Base-by-base conservation (phyloP, 2,113 vertebrate species). In the Hydrolagus affinis region DNA sequence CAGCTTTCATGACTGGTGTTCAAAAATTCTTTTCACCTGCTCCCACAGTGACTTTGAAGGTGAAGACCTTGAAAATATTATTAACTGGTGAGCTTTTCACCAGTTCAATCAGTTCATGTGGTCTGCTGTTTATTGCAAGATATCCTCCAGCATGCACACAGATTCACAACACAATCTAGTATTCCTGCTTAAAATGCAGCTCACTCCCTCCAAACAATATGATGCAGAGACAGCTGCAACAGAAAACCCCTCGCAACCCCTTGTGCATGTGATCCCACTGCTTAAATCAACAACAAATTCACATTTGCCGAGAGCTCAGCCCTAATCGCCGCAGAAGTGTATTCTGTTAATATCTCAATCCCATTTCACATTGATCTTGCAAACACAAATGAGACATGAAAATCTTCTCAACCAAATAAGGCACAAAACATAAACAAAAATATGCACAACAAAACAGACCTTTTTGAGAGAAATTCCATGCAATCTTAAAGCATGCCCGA, bases 311-410 rank as follows among this genome's bases (percentile, higher is more conserved):
- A 28, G 12, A 28, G 12, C 62, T 83, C 15, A 30, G 25, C 17
- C 11, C 17, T 17, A 66, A 25, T 8, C 57, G 17, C n/a, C 88
- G 23, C 85, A 86, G 85, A 86, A 87, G 2, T 86, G 60, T 4
- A 1, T 85, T 87, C 87, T 90, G 91, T 90, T 90, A 92, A 92
- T 92, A 91, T 88, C 2, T 88, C 70, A 85, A 85, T 88, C 89
- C 14, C 80, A 75, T 86, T 19, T 78, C 85, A 59, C 88, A 90
- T 90, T 88, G 89, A 91, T 91, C 89, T 86, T 59, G 86, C 87
- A 87, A 80, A 86, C 59, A 87, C n/a, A 32, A 85, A 78, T 74
- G 19, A 15, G 87, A 62, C 44, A 75, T 69, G 62, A 66, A 71
- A 74, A 72, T 76, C 15, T 44, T 75, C 21, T 77, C 59, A 8